Evolutionary conservation across 2,888 invertebrate species (phyloP).

Genomic region (Schizotus pectinicornis): DNA sequence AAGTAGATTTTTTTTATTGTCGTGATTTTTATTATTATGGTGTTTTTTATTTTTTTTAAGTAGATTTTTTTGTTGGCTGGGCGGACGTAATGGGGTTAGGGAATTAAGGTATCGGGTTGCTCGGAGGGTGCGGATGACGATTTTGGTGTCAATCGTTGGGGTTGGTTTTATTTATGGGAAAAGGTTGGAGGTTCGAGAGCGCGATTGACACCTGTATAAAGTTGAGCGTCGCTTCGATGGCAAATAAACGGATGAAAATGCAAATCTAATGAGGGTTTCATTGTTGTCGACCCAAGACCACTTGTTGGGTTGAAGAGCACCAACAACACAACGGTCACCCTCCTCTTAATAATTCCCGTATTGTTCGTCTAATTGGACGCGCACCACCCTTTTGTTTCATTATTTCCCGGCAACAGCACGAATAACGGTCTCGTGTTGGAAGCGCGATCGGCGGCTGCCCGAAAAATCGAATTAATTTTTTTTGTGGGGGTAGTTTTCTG

Average conservation of each 20-base stretch:
- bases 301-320: constrained; percentile 1
- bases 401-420: no score
- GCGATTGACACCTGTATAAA: constrained; percentile 27
- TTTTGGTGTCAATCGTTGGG: constrained; percentile 50
- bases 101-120: constrained; percentile 48
- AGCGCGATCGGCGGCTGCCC: no score
- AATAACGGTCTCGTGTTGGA: no score
- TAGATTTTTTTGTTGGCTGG: no score
- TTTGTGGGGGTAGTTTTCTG: no score
- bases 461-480: no score
- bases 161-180: constrained; percentile 25
- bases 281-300: not conserved
- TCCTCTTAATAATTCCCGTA: constrained; percentile 1
- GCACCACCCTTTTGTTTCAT: not conserved
- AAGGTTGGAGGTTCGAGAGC: constrained; percentile 32
- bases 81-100: no score
- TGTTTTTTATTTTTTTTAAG: no score
- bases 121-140: constrained; percentile 34
- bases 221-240: not conserved
- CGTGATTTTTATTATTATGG: no score
- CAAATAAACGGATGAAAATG: constrained; percentile 15
- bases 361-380: constrained; percentile 19
- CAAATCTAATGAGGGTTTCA: constrained; percentile 3
- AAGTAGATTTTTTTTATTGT: not conserved
- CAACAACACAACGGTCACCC: not conserved